Percentiles rank a stretch among this genome's conserved stretches.
Conservation (phyloP, 2,113 vertebrate genomes). For the Syngnathoides biaculeatus region DNA sequence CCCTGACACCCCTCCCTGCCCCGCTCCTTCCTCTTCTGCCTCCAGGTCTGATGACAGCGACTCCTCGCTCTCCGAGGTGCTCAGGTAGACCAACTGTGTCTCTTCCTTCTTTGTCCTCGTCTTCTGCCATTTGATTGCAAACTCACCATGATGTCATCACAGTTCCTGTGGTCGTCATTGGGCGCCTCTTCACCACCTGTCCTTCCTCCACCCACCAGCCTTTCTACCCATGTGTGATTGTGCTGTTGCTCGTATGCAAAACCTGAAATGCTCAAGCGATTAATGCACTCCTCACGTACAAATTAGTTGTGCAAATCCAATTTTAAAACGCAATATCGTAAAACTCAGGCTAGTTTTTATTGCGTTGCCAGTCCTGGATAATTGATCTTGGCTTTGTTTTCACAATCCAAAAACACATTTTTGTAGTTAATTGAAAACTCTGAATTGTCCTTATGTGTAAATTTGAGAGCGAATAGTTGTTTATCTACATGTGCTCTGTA, state of each 20-base stretch:
- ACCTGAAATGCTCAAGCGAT: conserved; percentile 45
- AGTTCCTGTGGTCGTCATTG: conserved; percentile 28
- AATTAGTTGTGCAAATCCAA: neutral
- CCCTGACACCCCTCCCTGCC: conserved; percentile 50
- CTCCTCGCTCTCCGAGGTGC: conserved; percentile 98
- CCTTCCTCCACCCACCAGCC: conserved; percentile 9
- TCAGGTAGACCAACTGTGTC: conserved; percentile 94
- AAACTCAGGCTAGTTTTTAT: neutral
- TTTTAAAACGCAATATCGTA: too few species aligned
- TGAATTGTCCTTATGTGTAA: too few species aligned
- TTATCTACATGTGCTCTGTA: too few species aligned
- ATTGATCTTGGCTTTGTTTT: neutral
- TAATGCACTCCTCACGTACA: neutral
- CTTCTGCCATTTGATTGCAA: conserved; percentile 54
- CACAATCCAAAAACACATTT: too few species aligned
- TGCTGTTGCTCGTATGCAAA: conserved; percentile 21
- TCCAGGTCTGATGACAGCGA: conserved; percentile 99
- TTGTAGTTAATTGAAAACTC: too few species aligned
- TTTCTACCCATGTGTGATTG: conserved; percentile 34
- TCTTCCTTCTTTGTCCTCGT: conserved; percentile 51
- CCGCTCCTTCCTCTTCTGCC: conserved; percentile 90
- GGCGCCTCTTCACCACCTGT: conserved; percentile 13
- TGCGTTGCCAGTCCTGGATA: neutral
- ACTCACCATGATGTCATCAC: conserved; percentile 36
- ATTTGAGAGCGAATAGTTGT: too few species aligned